Evolutionary conservation across 2,888 invertebrate genomes (phyloP), one percentile per base, ranked within the genome.

Genomic region (Erpobdella octoculata): DNA sequence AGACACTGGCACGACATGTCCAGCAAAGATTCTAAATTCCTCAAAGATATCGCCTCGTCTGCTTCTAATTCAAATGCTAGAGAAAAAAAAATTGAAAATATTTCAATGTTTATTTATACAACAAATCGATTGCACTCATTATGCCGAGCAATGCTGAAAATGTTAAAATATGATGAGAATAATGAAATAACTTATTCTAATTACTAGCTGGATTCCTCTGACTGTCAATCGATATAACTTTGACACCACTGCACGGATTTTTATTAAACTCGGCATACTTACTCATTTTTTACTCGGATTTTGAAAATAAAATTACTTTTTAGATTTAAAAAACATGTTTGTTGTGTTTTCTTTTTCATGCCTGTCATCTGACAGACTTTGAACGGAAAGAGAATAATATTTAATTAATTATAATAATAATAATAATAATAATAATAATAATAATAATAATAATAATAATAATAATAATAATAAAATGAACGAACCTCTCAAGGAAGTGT

Each of bases 1-100:
- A 98, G 85, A 78, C 94, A 91, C 85, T 97, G 95, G 80, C 91
- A 89, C 1, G 90, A 88, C 81, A 91, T 89, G 73, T 86, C 88
- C 83, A 85, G 75, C 62, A 85, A 75, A 5, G 79, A 80, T 74
- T 80, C 78, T 3, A 85, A 74, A 53, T 82, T 79, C 64, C 81
- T 79, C 70, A 85, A 76, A 0, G 85, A 84, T 5, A 79, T 75
- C 71, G 81, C 80, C 78, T 85, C 84, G 75, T 82, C 79, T 25
- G 79, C 77, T 74, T 82, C 81, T n/a, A 25, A 62, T n/a, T 33
- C 62, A n/a, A 33, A n/a, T n/a, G n/a, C 35, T 62, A 31, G 12
- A 12, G n/a, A 41, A 41, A 41, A 41, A 15, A 41, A 41, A n/a
- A 15, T 41, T 41, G 12, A 41, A 41, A 15, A 15, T 15, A 41